Evolutionary conservation across 2,797 vertebrate genomes (phyloP).

Genomic region (Prunella strophiata): DNA sequence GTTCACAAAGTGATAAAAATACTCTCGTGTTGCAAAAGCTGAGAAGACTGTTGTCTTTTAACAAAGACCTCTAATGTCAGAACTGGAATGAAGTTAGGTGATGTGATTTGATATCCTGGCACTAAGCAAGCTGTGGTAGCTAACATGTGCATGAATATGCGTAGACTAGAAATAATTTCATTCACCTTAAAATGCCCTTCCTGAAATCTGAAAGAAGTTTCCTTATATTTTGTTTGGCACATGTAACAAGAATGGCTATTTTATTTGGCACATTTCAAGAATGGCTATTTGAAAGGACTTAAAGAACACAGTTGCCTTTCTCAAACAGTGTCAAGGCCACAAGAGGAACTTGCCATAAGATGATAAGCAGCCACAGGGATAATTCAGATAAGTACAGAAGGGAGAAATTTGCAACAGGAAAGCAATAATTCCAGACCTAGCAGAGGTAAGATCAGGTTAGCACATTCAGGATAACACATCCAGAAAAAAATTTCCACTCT

Average conservation of each 20-base stretch:
- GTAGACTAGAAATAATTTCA: not conserved
- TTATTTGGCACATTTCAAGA: not conserved
- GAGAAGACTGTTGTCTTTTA: not conserved
- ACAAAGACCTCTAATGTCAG: not conserved
- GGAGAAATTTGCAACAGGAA: not conserved
- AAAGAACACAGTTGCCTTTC: not conserved
- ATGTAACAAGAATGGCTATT: not conserved
- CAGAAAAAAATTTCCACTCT: fast-evolving
- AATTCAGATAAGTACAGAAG: not conserved
- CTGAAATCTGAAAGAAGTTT: not conserved
- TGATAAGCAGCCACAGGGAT: not conserved
- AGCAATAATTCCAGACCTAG: not conserved
- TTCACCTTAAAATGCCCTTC: not conserved
- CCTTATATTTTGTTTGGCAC: not conserved
- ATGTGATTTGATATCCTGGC: not conserved
- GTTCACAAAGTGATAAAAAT: not conserved
- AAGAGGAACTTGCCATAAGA: not conserved
- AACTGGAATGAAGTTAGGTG: not conserved
- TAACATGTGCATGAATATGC: not conserved
- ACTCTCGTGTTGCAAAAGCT: not conserved
- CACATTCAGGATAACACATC: not conserved
- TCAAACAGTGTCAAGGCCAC: not conserved
- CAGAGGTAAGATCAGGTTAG: fast-evolving
- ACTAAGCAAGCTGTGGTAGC: not conserved
- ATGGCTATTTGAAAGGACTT: not conserved